Conservation (phyloP, 2,888 invertebrate genomes). For the Coleophora deauratella region DNA sequence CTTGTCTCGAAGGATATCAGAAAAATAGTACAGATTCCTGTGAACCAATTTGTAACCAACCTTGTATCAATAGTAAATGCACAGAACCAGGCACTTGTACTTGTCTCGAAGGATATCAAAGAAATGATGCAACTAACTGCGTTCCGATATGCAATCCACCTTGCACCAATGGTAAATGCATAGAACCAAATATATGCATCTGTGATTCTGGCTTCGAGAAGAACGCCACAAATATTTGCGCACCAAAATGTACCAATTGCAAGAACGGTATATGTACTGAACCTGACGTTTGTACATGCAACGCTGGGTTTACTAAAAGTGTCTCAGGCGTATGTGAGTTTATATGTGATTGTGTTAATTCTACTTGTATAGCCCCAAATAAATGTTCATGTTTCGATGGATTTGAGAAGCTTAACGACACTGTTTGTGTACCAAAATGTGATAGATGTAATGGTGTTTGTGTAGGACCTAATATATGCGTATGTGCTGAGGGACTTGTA, state of each 20-base stretch:
- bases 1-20: not conserved
- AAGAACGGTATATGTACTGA: constrained; percentile 12
- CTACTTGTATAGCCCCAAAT: constrained; percentile 16
- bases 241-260: constrained; percentile 21
- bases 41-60: constrained; percentile 4
- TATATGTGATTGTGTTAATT: constrained; percentile 19
- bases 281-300: constrained; percentile 17
- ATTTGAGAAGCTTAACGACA: constrained; percentile 7
- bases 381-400: constrained; percentile 16
- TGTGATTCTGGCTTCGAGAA: constrained; percentile 15
- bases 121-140: too few relatives aligned
- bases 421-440: constrained; percentile 24
- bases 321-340: constrained; percentile 13
- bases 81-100: constrained; percentile 14
- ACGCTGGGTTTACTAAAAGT: constrained; percentile 9
- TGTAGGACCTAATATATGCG: constrained; percentile 74
- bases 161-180: constrained; percentile 12
- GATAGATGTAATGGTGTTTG: constrained; percentile 64
- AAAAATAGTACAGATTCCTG: constrained; percentile 1
- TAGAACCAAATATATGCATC: constrained; percentile 14
- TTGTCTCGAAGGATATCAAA: too few relatives aligned
- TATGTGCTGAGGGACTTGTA: constrained; percentile 69
- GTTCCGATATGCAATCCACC: constrained; percentile 2
- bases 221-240: constrained; percentile 9
- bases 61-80: constrained; percentile 12